phyloP scores from a whole-genome alignment of 2,113 vertebrate species.

The Tretioscincus oriximinensis region DNA sequence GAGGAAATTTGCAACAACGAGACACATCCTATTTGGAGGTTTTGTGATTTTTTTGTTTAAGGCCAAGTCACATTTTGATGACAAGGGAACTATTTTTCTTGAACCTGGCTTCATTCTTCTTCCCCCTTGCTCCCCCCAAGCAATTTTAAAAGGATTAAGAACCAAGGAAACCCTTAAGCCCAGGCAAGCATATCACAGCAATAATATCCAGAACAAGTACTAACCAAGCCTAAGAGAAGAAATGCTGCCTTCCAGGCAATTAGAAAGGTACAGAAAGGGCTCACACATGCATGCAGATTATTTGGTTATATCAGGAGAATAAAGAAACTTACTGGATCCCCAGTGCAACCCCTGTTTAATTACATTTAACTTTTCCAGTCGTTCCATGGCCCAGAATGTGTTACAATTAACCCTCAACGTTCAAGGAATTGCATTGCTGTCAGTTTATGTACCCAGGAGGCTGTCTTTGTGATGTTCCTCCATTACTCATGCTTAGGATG shows the following conservation, averaged over 20 bases:
- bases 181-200: neutral
- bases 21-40: neutral
- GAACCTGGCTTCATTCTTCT: too few relatives aligned
- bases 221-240: neutral
- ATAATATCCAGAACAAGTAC: neutral
- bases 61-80: too few relatives aligned
- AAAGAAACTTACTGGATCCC: neutral
- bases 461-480: too few relatives aligned
- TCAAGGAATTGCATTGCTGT: too few relatives aligned
- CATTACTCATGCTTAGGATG: too few relatives aligned
- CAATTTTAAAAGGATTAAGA: neutral
- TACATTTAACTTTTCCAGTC: neutral
- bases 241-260: neutral
- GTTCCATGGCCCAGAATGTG: too few relatives aligned
- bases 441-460: too few relatives aligned
- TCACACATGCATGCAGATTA: neutral
- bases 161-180: neutral
- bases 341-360: neutral
- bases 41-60: neutral
- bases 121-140: neutral
- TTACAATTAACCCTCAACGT: too few relatives aligned
- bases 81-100: too few relatives aligned
- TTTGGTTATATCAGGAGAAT: neutral
- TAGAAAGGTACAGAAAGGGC: neutral
- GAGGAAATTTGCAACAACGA: neutral